Evolutionary conservation across 2,888 invertebrate genomes (phyloP).

Genomic region (Hydroisotoma schaefferi): DNA sequence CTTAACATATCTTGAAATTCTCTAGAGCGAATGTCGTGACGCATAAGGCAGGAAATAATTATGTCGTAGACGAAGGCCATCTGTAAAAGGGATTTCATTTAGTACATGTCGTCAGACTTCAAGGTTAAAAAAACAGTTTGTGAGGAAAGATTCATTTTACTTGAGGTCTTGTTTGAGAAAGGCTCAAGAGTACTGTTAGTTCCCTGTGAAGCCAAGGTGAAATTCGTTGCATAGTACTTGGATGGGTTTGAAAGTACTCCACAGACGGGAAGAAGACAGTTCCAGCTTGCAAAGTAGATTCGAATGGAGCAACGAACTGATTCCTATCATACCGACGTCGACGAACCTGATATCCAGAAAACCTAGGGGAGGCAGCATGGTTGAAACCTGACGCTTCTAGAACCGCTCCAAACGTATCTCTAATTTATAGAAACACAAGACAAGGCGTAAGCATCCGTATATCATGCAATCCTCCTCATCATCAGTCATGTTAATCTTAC

Average conservation of each 20-base stretch:
- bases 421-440: too few species aligned
- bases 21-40: slow-evolving; percentile 53
- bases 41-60: slow-evolving; percentile 66
- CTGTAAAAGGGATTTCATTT: slow-evolving; percentile 54
- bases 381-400: slow-evolving; percentile 16
- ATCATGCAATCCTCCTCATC: background rate
- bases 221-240: slow-evolving; percentile 74
- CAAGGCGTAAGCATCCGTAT: background rate
- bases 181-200: slow-evolving; percentile 65
- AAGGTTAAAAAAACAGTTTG: background rate
- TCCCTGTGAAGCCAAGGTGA: slow-evolving; percentile 87
- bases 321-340: slow-evolving; percentile 44
- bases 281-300: slow-evolving; percentile 33
- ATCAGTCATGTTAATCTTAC: background rate
- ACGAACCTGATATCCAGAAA: slow-evolving; percentile 41
- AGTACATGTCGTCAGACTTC: background rate
- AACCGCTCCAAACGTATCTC: slow-evolving; percentile 39
- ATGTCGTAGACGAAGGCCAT: slow-evolving; percentile 65
- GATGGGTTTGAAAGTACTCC: slow-evolving; percentile 55
- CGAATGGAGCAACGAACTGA: slow-evolving; percentile 44
- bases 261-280: slow-evolving; percentile 37
- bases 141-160: slow-evolving; percentile 24
- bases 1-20: slow-evolving; percentile 69
- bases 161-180: slow-evolving; percentile 47
- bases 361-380: slow-evolving; percentile 18